phyloP scores from a whole-genome alignment of 2,888 invertebrate species.

The Sipha maydis region DNA sequence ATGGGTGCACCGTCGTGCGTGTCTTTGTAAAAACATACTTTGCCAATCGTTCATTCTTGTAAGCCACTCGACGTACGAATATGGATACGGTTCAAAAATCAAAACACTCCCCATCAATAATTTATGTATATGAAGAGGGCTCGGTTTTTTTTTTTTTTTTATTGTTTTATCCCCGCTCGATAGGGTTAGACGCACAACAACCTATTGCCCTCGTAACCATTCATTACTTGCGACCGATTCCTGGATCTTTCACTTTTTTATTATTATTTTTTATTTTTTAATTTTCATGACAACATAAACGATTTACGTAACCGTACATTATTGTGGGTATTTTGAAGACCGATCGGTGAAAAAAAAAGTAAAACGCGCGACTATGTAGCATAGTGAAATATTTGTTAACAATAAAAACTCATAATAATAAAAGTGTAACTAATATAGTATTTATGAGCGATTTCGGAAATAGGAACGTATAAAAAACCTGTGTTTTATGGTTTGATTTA shows the following conservation, averaged over 20 bases:
- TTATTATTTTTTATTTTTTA: conserved; percentile 1
- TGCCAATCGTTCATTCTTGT: background rate
- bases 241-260: conserved; percentile 11
- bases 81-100: conserved; percentile 47
- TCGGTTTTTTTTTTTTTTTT: conserved; percentile 5
- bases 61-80: background rate
- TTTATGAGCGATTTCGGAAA: conserved; percentile 41
- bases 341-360: conserved; percentile 21
- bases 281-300: conserved; percentile 58
- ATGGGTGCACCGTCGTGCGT: background rate
- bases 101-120: conserved; percentile 51
- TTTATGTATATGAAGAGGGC: conserved; percentile 33
- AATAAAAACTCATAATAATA: conserved; percentile 39
- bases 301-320: conserved; percentile 48
- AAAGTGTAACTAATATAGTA: conserved; percentile 55
- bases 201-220: conserved; percentile 9
- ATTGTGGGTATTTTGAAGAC: conserved; percentile 33
- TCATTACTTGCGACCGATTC: conserved; percentile 36
- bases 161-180: conserved; percentile 50
- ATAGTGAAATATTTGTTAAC: conserved; percentile 29
- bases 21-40: background rate
- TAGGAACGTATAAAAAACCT: conserved; percentile 4
- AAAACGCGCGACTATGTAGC: background rate
- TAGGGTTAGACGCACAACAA: conserved; percentile 18
- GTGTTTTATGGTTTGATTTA: conserved; percentile 24